A percentile compares a stretch with the other conserved stretches of the same genome.
phyloP scores from a whole-genome alignment of 2,888 invertebrate genomes.

The Tetheella fluctuosa region DNA sequence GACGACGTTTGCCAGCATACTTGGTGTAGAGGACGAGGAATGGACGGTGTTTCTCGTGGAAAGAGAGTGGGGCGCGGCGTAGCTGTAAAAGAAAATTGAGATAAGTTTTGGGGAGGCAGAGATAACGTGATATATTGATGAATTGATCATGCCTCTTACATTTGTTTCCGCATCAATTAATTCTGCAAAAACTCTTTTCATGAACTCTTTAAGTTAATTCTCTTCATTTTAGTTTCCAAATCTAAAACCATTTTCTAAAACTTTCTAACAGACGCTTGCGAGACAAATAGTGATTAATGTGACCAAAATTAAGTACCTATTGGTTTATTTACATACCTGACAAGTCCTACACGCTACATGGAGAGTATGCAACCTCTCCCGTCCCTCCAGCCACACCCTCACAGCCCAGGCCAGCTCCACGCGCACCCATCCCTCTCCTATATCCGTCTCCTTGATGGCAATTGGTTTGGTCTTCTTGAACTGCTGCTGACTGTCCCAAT shows the following conservation, averaged over 20 bases:
- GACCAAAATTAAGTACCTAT: conserved; percentile 5
- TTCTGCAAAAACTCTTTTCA: too few relatives aligned
- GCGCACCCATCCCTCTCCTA: conserved; percentile 91
- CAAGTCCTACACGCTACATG: conserved; percentile 92
- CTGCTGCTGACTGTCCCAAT: conserved; percentile 88
- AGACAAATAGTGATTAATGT: too few relatives aligned
- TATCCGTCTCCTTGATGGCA: conserved; percentile 90
- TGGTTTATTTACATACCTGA: conserved; percentile 62
- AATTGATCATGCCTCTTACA: too few relatives aligned
- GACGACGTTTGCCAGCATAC: conserved; percentile 86
- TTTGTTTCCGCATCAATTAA: too few relatives aligned
- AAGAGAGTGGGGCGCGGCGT: conserved; percentile 87
- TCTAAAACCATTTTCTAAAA: too few relatives aligned
- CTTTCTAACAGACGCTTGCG: too few relatives aligned
- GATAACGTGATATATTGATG: too few relatives aligned
- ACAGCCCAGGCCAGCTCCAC: conserved; percentile 91
- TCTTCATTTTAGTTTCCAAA: too few relatives aligned
- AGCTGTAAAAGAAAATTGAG: conserved; percentile 61
- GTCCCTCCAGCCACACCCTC: conserved; percentile 89
- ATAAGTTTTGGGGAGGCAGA: too few relatives aligned
- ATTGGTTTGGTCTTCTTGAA: conserved; percentile 91
- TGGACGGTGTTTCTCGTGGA: conserved; percentile 87
- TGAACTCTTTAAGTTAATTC: too few relatives aligned
- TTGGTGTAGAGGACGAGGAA: conserved; percentile 92
- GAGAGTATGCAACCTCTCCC: conserved; percentile 87